These are phyloP conservation scores for Drosophila sp. DNA, from an alignment of 1,140 invertebrate genomes.

Conservation along the genomic window DNA sequence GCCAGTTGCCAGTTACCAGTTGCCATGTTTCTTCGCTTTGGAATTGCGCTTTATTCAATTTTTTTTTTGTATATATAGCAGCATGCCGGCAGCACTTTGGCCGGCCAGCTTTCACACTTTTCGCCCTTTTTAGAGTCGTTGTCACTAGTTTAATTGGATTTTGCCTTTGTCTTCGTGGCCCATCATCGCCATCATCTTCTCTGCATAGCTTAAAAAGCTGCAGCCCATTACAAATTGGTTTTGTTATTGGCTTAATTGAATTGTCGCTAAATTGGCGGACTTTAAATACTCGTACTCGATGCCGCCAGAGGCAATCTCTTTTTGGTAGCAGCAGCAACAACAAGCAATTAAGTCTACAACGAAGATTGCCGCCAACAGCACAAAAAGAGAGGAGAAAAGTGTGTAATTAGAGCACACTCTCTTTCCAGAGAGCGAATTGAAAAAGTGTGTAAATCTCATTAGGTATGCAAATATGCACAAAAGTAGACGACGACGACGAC, in stretches of 20 bases:
- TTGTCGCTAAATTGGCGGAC: conserved; percentile 70
- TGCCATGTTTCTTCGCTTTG: conserved; percentile 38
- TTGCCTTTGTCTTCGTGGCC: conserved; percentile 51
- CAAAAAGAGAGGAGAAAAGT: conserved; percentile 25
- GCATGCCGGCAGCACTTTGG: conserved; percentile 9
- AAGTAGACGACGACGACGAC: not conserved
- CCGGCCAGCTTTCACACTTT: not conserved
- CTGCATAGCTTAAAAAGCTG: conserved; percentile 65
- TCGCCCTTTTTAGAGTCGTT: conserved; percentile 71
- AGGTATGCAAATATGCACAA: conserved; percentile 61
- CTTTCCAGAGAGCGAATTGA: conserved; percentile 30
- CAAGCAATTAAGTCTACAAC: not conserved
- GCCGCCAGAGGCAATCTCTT: conserved; percentile 24
- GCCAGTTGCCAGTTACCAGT: not conserved
- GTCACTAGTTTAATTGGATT: conserved; percentile 79
- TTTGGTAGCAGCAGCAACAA: not conserved
- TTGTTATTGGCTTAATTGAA: conserved; percentile 79
- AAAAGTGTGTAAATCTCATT: conserved; percentile 58
- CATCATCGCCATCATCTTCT: conserved; percentile 51
- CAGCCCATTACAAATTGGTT: conserved; percentile 76
- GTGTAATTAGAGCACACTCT: conserved; percentile 58
- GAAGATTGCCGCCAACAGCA: not conserved
- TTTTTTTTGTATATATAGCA: conserved; percentile 50
- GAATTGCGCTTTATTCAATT: conserved; percentile 78
- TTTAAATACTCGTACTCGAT: conserved; percentile 59